A percentile compares a stretch with the other conserved stretches of the same genome.
Conservation (phyloP, 92 coral and sea anemone genomes). For the Epizoanthus scotinus region DNA sequence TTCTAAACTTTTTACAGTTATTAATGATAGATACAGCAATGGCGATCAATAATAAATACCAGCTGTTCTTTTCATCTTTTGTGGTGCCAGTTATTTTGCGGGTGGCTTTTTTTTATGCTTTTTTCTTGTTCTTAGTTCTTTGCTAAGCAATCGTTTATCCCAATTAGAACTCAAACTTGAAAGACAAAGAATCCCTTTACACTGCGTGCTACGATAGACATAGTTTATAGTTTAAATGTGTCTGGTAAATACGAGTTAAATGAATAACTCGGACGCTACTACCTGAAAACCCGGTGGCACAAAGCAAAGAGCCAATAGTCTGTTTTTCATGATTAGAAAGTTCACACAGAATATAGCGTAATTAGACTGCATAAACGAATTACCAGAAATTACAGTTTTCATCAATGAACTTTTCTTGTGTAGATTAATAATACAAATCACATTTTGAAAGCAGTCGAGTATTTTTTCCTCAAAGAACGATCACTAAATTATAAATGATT, state of each 20-base stretch:
- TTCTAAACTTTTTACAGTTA: no score
- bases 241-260: no score
- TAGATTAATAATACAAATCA: background rate
- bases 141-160: background rate
- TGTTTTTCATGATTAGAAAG: no score
- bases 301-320: no score
- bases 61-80: conserved; percentile 2
- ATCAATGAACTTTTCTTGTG: background rate
- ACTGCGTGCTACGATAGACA: no score
- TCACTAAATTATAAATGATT: conserved; percentile 6
- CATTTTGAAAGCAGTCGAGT: background rate
- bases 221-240: no score
- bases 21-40: background rate
- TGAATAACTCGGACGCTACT: no score
- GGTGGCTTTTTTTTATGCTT: background rate
- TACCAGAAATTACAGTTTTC: no score
- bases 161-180: background rate
- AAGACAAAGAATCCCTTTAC: background rate
- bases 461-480: background rate
- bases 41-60: conserved; percentile 18
- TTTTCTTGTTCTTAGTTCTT: background rate
- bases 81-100: background rate
- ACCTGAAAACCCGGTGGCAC: no score
- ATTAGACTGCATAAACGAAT: no score
- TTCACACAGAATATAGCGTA: no score